Evolutionary conservation across 2,797 vertebrate species (phyloP), one percentile per base, ranked within the genome.

Genomic region (Alauda arvensis): DNA sequence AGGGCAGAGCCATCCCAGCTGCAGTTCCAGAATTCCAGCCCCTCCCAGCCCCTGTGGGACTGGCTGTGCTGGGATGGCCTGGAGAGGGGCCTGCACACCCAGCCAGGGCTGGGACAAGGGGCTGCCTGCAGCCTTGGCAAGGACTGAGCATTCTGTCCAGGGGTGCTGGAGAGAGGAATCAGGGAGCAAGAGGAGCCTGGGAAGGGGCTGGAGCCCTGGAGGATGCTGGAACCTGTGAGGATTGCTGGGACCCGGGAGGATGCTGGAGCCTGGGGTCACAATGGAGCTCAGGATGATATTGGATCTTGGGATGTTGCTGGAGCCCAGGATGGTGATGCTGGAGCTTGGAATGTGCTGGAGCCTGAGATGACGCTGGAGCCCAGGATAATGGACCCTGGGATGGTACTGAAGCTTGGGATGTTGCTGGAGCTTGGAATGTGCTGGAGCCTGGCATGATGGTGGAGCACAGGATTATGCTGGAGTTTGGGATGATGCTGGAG

Each of bases 131-230:
- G 67, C 70, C 12, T 6, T 2, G 26, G 17, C 1, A 1, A 14
- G 67, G 39, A 10, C 28, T 0, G 1, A 15, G 14, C 8, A 0
- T 37, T 51, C 25, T 53, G 33, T 6, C 39, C 0, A 0, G 14
- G 59, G 33, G 7, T 12, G 4, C 23, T 48, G 75, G 28, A 52
- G 49, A 8, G 43, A 49, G 39, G 24, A 68, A 8, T 1, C 0
- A 0, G 24, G 39, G 37, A 78, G 43, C 49, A 62, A 4, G 31
- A 12, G 14, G 20, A 74, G 48, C 61, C 45, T 8, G 37, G 48
- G 21, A 34, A 12, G 19, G 3, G 40, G 40, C 51, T 31, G 51
- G 51, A 11, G 11, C 13, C 23, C 24, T 13, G 23, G 46, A 23
- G 8, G 51, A 13, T 14, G 11, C 29, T 52, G 48, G 23, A 46